Percentiles rank a stretch among this genome's conserved stretches.
These are phyloP conservation scores for Danio aesculapii DNA, from an alignment of 2,797 vertebrate species.

Conservation along the genomic window DNA sequence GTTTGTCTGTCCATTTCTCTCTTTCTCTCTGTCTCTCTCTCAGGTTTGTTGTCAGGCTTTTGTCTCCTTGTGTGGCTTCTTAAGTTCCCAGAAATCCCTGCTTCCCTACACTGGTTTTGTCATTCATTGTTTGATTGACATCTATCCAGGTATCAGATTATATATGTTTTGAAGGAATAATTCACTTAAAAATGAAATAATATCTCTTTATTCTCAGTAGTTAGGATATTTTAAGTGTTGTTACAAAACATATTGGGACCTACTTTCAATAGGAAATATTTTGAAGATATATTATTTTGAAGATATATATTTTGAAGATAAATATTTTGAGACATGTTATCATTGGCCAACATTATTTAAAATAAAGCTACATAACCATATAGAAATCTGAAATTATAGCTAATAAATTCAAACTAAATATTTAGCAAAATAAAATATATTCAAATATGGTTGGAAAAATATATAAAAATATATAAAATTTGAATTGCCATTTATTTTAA, in stretches of 20 bases:
- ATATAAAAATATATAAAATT: no score
- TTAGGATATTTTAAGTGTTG: not conserved
- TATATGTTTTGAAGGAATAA: conserved; percentile 32
- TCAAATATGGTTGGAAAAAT: no score
- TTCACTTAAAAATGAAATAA: conserved; percentile 19
- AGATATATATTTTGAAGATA: not conserved
- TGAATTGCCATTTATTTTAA: no score
- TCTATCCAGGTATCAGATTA: conserved; percentile 62
- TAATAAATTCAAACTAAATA: no score
- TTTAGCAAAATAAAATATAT: no score
- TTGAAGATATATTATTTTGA: not conserved
- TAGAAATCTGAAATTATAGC: no score
- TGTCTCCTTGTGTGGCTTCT: conserved; percentile 56
- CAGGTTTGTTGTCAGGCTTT: conserved; percentile 62
- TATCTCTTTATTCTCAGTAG: not conserved
- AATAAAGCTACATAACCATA: no score
- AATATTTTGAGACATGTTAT: not conserved
- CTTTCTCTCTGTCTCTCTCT: conserved; percentile 58
- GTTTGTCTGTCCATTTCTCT: conserved; percentile 47
- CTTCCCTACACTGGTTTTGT: conserved; percentile 60
- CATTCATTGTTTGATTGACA: conserved; percentile 62
- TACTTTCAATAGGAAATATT: not conserved
- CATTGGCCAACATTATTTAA: no score
- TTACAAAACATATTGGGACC: not conserved
- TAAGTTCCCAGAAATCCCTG: conserved; percentile 54